These are phyloP conservation scores for Tachysurus vachellii DNA, from an alignment of 2,113 vertebrate species.

Conservation along the genomic window DNA sequence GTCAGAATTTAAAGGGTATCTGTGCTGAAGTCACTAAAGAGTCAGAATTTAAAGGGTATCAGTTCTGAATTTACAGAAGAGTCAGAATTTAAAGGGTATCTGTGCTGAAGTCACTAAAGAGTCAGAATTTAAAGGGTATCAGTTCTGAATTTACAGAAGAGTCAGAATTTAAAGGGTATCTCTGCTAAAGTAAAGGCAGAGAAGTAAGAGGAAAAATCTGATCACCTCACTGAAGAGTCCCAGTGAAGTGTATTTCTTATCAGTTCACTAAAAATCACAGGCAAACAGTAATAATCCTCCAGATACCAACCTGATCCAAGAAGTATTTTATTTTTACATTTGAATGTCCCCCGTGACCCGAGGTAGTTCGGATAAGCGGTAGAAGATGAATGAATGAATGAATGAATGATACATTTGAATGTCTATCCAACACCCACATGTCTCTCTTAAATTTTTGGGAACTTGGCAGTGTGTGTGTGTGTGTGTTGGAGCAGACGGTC, in stretches of 20 bases:
- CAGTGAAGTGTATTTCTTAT: not conserved
- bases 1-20: not conserved
- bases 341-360: no score
- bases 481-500: slow-evolving; percentile 55
- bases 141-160: not conserved
- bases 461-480: slow-evolving; percentile 24
- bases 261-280: not conserved
- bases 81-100: no score
- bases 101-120: no score
- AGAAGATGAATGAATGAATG: no score
- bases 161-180: not conserved
- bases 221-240: not conserved
- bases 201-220: not conserved
- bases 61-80: no score
- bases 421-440: not conserved
- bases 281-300: not conserved
- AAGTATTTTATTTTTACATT: slow-evolving; percentile 53
- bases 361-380: no score
- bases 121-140: not conserved
- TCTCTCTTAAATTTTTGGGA: not conserved
- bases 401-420: not conserved
- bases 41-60: not conserved
- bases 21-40: not conserved
- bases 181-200: not conserved
- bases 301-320: slow-evolving; percentile 59